phyloP scores from a whole-genome alignment of 2,888 invertebrate species.

The Cryptus armator region DNA sequence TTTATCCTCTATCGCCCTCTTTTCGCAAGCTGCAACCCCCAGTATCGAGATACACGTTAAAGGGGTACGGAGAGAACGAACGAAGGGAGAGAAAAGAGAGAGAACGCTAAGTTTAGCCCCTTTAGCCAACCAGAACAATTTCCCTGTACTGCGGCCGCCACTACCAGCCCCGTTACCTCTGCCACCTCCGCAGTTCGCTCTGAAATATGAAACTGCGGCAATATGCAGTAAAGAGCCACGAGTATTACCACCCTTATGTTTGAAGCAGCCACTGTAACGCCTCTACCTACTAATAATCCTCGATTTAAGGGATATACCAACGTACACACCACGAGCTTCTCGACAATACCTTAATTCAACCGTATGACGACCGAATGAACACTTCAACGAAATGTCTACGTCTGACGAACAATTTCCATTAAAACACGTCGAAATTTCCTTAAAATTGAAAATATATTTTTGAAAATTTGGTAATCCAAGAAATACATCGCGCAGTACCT shows the following conservation, averaged over 20 bases:
- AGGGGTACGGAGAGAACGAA: background rate
- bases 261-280: slow-evolving; percentile 60
- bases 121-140: slow-evolving; percentile 65
- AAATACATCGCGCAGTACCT: background rate
- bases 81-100: slow-evolving; percentile 12
- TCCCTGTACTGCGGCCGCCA: slow-evolving; percentile 39
- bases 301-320: slow-evolving; percentile 61
- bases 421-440: no score
- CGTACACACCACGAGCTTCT: slow-evolving; percentile 6
- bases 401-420: background rate
- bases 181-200: slow-evolving; percentile 58
- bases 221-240: slow-evolving; percentile 75
- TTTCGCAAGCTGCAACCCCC: slow-evolving; percentile 32
- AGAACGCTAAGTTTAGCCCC: slow-evolving; percentile 59
- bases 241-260: slow-evolving; percentile 70
- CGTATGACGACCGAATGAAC: background rate
- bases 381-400: background rate
- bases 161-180: slow-evolving; percentile 52
- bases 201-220: slow-evolving; percentile 77
- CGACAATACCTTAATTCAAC: background rate
- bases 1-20: slow-evolving; percentile 2
- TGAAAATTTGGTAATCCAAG: no score
- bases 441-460: no score
- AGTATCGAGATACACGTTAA: slow-evolving; percentile 35
- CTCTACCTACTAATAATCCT: slow-evolving; percentile 69